These are phyloP conservation scores for Rattus rattus DNA, from an alignment of 2,113 vertebrate species.

Conservation along the genomic window DNA sequence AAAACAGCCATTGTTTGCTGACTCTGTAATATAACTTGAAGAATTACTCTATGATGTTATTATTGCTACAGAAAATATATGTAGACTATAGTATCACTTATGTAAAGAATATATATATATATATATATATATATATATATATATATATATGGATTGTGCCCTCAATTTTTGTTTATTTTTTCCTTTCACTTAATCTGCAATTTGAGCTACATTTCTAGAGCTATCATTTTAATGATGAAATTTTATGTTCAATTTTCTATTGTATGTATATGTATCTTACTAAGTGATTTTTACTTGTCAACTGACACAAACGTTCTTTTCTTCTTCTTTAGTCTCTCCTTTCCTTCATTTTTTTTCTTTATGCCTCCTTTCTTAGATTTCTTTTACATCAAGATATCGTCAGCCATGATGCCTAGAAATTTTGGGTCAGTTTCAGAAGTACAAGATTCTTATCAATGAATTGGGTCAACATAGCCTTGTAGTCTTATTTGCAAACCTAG, in stretches of 20 bases:
- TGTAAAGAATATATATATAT: not conserved
- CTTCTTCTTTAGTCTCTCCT: not conserved
- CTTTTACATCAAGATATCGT: not conserved
- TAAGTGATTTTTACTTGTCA: not conserved
- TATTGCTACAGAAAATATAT: not conserved
- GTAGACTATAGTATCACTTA: not conserved
- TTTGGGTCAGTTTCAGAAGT: not conserved
- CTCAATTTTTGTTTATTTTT: not conserved
- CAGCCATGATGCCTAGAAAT: not conserved
- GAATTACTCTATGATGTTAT: not conserved
- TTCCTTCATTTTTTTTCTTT: too few relatives aligned
- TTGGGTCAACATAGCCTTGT: constrained; percentile 74
- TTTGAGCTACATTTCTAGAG: constrained; percentile 31
- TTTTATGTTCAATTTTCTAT: not conserved
- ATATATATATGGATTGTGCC: not conserved
- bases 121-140: not conserved
- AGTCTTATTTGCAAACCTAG: constrained; percentile 75
- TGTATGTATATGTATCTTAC: not conserved
- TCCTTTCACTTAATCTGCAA: not conserved
- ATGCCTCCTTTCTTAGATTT: not conserved
- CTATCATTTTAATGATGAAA: not conserved
- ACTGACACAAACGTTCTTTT: not conserved
- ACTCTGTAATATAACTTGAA: not conserved
- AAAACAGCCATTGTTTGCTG: not conserved
- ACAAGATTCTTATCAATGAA: constrained; percentile 75